Base-by-base conservation (phyloP, 2,113 vertebrate species). In the Heteronetta atricapilla region DNA sequence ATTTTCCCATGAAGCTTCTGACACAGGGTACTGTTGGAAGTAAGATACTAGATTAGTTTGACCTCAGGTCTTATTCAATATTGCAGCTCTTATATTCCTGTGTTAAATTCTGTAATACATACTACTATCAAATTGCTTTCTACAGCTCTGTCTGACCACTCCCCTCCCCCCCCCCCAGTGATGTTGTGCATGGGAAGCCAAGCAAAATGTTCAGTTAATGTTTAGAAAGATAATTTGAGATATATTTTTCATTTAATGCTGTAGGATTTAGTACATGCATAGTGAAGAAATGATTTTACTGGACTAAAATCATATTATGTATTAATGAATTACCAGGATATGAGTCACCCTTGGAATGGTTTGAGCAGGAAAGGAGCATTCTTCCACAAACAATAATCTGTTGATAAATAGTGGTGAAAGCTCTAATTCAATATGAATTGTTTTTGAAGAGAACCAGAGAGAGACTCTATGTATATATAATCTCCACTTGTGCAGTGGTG, bases 281-380 rank as follows among this genome's bases (percentile, higher is more conserved):
- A 88, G 58, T 33, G 42, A 68, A 86, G 80, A 93, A 95, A 92
- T 93, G 2, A 88, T 92, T 91, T 93, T 59, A 83, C 74, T 93
- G 88, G 79, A 53, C 58, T 76, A 44, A 70, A 88, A 72, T 91
- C 88, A 44, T 60, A 82, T 95, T 95, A 64, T 91, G 86, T 95
- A 78, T 97, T 97, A 96, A 94, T 95, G 95, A 96, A 93, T 96
- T 96, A 96, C 86, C 95, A 96, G 96, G 94, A 97, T 96, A 22
- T 96, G 95, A 95, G 92, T 97, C 94, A 96, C 93, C 66, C 94
- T 94, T 96, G 92, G 92, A 96, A 92, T 81, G 79, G 93, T 53
- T 93, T 22, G 73, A 90, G 64, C 95, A 96, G 94, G 93, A 95
- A 95, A 82, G 89, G 79, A 92, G 90, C 82, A 93, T 96, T 97